Evolutionary conservation across 2,797 vertebrate species (phyloP).

Genomic region (Chiloscyllium punctatum): DNA sequence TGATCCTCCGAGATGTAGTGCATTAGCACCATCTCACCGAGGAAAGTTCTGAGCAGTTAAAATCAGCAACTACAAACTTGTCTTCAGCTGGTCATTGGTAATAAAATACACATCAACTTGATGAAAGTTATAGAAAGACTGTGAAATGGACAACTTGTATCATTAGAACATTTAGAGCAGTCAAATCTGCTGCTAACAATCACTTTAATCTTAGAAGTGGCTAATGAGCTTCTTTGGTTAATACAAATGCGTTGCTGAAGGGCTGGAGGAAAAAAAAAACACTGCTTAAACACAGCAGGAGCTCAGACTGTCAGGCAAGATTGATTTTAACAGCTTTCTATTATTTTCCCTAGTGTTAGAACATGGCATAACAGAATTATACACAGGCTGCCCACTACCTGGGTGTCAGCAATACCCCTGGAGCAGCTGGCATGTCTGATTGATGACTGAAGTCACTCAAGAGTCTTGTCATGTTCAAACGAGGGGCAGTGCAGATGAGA

Average conservation of each 20-base stretch:
- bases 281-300: neutral
- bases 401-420: neutral
- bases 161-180: neutral
- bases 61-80: neutral
- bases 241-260: neutral
- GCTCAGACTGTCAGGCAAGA: neutral
- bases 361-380: slow-evolving; percentile 10
- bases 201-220: neutral
- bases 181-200: neutral
- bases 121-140: neutral
- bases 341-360: neutral
- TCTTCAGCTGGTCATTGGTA: neutral
- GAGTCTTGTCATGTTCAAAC: neutral
- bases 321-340: slow-evolving; percentile 21
- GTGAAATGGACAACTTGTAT: neutral
- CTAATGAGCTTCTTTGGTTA: slow-evolving; percentile 6
- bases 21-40: neutral
- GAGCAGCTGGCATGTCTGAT: slow-evolving; percentile 11
- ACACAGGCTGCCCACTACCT: neutral
- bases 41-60: neutral
- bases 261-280: neutral
- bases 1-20: neutral
- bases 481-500: neutral
- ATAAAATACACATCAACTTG: neutral
- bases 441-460: neutral